A percentile compares a stretch with the other conserved stretches of the same genome.
phyloP scores from a whole-genome alignment of 2,113 vertebrate genomes.

The Sarotherodon lohbergeri region DNA sequence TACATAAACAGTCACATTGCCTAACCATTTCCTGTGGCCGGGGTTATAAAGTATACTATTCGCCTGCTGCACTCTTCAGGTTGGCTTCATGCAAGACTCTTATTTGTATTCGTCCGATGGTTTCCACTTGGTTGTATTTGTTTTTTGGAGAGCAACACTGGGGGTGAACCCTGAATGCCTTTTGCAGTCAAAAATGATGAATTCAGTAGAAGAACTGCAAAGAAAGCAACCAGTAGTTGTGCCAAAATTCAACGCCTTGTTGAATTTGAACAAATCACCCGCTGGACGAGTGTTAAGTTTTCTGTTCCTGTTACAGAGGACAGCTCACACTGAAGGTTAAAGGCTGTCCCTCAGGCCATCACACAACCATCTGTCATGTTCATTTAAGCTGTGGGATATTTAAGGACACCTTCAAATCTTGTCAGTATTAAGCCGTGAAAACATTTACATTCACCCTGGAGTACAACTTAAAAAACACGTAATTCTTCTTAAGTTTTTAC shows the following conservation, averaged over 20 bases:
- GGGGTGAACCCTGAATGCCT: neutral
- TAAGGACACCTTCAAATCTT: neutral
- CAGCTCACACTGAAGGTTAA: conserved; percentile 21
- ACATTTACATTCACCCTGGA: neutral
- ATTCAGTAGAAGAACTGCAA: neutral
- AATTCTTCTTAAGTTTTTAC: neutral
- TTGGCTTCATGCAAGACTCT: neutral
- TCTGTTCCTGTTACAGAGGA: neutral
- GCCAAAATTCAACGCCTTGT: neutral
- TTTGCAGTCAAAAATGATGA: conserved; percentile 7
- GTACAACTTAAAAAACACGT: neutral
- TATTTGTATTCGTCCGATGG: conserved; percentile 1
- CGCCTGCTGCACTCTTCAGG: neutral
- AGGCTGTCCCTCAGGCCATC: neutral
- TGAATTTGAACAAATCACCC: neutral
- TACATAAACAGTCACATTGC: neutral
- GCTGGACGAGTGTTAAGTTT: neutral
- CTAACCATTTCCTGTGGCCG: neutral
- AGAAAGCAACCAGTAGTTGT: neutral
- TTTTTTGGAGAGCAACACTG: neutral
- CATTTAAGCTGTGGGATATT: conserved; percentile 1
- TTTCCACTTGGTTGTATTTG: neutral
- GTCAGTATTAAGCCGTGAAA: neutral
- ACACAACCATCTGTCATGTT: conserved; percentile 36
- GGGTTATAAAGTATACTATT: neutral